phyloP scores from a whole-genome alignment of 2,888 invertebrate species.

The Rhingia campestris region DNA sequence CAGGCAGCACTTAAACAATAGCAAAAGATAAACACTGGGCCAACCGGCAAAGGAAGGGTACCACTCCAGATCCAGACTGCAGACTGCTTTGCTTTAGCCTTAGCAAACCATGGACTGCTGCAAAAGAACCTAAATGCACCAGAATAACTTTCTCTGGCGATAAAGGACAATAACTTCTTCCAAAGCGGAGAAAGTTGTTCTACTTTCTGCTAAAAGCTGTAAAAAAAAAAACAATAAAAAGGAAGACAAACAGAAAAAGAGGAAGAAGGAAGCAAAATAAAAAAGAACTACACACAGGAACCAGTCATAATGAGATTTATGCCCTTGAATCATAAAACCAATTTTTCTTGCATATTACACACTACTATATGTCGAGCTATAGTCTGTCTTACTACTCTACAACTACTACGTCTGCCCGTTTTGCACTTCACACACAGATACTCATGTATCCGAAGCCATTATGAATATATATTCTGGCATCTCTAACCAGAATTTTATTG shows the following conservation, averaged over 20 bases:
- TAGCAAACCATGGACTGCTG: constrained; percentile 19
- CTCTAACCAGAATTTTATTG: constrained; percentile 76
- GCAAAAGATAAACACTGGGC: constrained; percentile 68
- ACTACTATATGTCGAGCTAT: constrained; percentile 28
- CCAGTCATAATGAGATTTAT: constrained; percentile 81
- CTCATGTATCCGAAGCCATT: constrained; percentile 47
- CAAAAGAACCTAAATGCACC: constrained; percentile 64
- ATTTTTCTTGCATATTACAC: constrained; percentile 77
- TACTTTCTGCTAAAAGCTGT: constrained; percentile 47
- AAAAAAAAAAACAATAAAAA: constrained; percentile 39
- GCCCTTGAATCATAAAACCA: constrained; percentile 82
- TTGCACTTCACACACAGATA: constrained; percentile 18
- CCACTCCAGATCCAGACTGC: constrained; percentile 29
- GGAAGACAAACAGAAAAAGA: constrained; percentile 25
- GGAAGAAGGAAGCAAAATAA: constrained; percentile 23
- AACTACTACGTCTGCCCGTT: constrained; percentile 46
- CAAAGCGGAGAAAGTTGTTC: constrained; percentile 71
- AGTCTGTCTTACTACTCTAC: constrained; percentile 62
- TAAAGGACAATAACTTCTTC: constrained; percentile 73
- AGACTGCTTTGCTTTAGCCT: constrained; percentile 18
- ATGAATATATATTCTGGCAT: constrained; percentile 67
- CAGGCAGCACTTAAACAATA: constrained; percentile 66
- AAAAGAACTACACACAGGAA: constrained; percentile 49
- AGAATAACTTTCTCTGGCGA: constrained; percentile 62
- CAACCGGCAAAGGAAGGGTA: constrained; percentile 30